Conservation (phyloP, 2,797 vertebrate species). For the Sebastolobus alascanus region DNA sequence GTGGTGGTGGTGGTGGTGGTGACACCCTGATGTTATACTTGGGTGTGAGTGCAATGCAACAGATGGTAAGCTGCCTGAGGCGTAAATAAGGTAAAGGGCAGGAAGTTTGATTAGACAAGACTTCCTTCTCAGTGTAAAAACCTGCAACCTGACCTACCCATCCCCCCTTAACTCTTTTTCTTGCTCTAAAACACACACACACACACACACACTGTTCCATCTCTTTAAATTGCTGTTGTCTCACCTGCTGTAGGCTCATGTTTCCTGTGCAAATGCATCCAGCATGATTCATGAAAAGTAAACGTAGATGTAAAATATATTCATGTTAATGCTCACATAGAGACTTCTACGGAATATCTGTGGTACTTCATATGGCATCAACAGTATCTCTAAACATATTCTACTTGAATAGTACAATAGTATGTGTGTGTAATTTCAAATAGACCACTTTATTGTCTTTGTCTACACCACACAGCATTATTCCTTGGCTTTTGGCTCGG, state of each 20-base stretch:
- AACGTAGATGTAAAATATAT: too few species aligned
- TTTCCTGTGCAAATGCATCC: slow-evolving; percentile 16
- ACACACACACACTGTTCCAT: neutral
- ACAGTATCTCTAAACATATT: neutral
- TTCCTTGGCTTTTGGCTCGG: too few species aligned
- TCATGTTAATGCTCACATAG: neutral
- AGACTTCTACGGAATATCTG: too few species aligned
- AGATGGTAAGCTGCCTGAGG: slow-evolving; percentile 35
- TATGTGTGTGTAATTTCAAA: neutral
- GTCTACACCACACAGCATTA: neutral
- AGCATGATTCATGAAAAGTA: neutral
- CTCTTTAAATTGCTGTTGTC: slow-evolving; percentile 40
- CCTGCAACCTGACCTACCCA: slow-evolving; percentile 51
- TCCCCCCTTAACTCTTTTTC: slow-evolving; percentile 12
- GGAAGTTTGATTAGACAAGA: slow-evolving; percentile 64
- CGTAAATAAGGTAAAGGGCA: slow-evolving; percentile 26
- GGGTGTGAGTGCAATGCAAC: slow-evolving; percentile 6
- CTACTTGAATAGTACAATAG: neutral
- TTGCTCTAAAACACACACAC: neutral
- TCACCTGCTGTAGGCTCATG: slow-evolving; percentile 42
- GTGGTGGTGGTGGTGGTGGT: neutral
- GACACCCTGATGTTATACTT: slow-evolving; percentile 12
- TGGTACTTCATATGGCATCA: neutral
- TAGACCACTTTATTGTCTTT: neutral
- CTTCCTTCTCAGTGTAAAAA: slow-evolving; percentile 53